Percentiles rank a stretch among this genome's conserved stretches.
Conservation (phyloP, 2,113 vertebrate genomes). For the human region GRCh38 chr7:148478001-148478500, state of each 20-base stretch:
- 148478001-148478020: background rate
- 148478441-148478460: too few relatives aligned
- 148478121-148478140: background rate
- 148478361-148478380: background rate
- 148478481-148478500: background rate
- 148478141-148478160: background rate
- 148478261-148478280: background rate
- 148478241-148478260: background rate
- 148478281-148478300: background rate
- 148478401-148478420: fast-evolving
- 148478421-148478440: too few relatives aligned
- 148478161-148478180: background rate
- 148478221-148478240: background rate
- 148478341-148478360: background rate
- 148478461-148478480: background rate
- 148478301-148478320: background rate
- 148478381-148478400: fast-evolving
- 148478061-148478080: background rate
- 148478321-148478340: background rate
- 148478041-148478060: background rate
- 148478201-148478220: background rate
- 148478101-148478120: background rate
- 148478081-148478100: background rate
- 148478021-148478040: background rate
- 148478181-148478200: background rate